Percentiles rank a stretch among this genome's conserved stretches.
Conservation (phyloP, 2,797 vertebrate species). For the Garrulus glandarius region DNA sequence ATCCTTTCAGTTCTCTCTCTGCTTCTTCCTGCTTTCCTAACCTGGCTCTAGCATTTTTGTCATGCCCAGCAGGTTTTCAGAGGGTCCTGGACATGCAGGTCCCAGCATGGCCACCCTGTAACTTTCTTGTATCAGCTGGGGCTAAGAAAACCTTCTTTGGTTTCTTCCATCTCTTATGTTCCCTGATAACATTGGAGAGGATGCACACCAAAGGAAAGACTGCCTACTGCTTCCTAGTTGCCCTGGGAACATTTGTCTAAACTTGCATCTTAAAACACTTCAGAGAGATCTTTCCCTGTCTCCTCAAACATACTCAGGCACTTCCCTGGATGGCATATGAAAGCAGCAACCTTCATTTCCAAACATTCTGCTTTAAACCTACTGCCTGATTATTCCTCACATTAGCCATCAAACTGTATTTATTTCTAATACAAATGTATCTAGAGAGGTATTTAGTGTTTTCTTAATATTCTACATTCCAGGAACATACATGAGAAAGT, state of each 20-base stretch:
- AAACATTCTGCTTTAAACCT: not conserved
- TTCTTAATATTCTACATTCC: not conserved
- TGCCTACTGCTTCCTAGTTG: not conserved
- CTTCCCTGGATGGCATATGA: not conserved
- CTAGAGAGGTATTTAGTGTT: not conserved
- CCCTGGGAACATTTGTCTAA: not conserved
- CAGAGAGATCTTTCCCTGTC: not conserved
- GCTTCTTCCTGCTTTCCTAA: not conserved
- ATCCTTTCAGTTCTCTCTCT: not conserved
- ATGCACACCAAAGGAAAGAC: not conserved
- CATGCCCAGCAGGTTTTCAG: not conserved
- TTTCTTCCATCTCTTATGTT: not conserved
- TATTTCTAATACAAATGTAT: not conserved
- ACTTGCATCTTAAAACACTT: not conserved
- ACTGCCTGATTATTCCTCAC: not conserved
- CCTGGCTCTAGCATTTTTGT: not conserved
- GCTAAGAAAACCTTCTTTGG: not conserved
- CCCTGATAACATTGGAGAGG: not conserved
- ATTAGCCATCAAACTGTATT: not conserved
- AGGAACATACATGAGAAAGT: not conserved
- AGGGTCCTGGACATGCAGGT: not conserved
- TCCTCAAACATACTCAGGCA: not conserved
- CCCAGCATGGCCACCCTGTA: not conserved
- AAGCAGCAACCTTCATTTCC: not conserved
- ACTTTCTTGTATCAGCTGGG: not conserved